phyloP scores from a whole-genome alignment of 2,113 vertebrate genomes.

The human (Homo sapiens) region DNA sequence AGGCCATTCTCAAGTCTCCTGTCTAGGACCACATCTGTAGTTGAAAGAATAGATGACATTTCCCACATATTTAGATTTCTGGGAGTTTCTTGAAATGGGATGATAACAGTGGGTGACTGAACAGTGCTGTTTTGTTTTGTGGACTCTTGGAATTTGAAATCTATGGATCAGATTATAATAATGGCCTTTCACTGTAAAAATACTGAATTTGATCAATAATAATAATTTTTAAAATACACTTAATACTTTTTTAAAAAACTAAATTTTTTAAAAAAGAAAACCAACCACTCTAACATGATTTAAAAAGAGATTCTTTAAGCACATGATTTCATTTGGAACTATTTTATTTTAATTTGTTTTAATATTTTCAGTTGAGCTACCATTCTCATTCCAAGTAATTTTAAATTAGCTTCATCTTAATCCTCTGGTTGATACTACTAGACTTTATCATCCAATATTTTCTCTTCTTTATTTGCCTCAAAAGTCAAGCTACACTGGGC shows the following conservation, averaged over 20 bases:
- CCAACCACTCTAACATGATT: neutral
- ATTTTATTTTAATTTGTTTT: constrained; percentile 46
- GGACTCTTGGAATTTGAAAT: neutral
- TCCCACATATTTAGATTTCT: neutral
- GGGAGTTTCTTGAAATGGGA: neutral
- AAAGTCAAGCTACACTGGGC: neutral
- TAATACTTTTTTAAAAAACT: neutral
- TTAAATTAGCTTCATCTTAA: neutral
- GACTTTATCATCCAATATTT: neutral
- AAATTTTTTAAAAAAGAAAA: neutral
- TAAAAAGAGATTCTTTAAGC: neutral
- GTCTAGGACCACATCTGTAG: neutral
- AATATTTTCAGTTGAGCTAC: neutral
- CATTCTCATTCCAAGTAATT: neutral
- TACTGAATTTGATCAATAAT: neutral
- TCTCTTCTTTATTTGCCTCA: constrained; percentile 5
- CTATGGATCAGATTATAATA: neutral
- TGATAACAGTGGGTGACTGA: neutral
- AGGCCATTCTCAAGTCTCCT: neutral
- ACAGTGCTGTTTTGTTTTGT: neutral
- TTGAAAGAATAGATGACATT: neutral
- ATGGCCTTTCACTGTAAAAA: neutral
- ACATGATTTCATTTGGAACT: constrained; percentile 2
- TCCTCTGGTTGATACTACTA: neutral
- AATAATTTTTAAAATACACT: neutral